Base-by-base conservation (phyloP, 2,797 vertebrate genomes). In the Capromys pilorides region DNA sequence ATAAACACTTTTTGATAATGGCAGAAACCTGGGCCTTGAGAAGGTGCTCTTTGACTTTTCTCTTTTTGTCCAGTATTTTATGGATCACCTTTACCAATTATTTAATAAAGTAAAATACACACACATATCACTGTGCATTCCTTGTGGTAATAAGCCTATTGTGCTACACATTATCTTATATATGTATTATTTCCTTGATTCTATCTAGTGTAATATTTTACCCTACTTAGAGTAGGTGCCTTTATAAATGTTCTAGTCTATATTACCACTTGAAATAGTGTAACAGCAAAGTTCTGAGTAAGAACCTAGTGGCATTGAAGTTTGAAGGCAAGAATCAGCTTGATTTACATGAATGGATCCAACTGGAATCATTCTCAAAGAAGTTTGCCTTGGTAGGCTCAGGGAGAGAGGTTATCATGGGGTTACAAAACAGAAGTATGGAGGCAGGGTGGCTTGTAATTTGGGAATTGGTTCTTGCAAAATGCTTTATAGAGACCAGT, bases 1-100 rank as follows among this genome's bases (percentile, higher is more conserved):
- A 94, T 69, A 7, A 49, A 11, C 4, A 36, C 82, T 75, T 93
- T 92, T 94, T 54, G 71, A 21, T 89, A 93, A 93, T 24, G 54
- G 16, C 54, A 57, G 16, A 57, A 18, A 18, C 54, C 28, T 51
- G 14, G 9, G 8, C 18, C 10, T 24, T 67, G 85, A 31, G 2
- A n/a, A 66, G 10, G 19, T 51, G 73, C 26, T 26, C 0, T 8
- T 81, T 83, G 54, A 2, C 10, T 54, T 77, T 59, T 75, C 2
- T 81, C 9, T 67, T 4, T 88, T 81, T 19, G 24, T 36, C 31
- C 19, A 73, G 18, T 45, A 1, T 9, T 73, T 92, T 73, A 26
- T 78, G 19, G 83, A 61, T 26, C 62, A 86, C 33, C 13, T 51
- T 62, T 45, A 16, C 12, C 31, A 19, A 57, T 62, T 88, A 24